These are phyloP conservation scores for Tachysurus fulvidraco DNA, from an alignment of 2,113 vertebrate genomes.

Conservation along the genomic window DNA sequence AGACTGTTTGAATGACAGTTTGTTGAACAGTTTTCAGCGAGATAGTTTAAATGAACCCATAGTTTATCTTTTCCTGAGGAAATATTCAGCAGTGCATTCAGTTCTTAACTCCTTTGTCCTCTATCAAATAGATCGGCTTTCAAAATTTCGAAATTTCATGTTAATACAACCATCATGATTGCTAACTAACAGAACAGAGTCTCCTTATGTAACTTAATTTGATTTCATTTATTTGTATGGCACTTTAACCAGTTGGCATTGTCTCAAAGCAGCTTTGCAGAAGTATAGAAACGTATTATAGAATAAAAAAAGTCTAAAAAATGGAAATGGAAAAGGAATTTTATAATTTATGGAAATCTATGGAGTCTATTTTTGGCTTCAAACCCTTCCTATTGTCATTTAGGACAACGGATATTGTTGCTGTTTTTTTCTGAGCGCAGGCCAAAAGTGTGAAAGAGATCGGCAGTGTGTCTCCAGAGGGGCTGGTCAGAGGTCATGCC, in stretches of 20 bases:
- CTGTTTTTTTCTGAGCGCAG: conserved; percentile 51
- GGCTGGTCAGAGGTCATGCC: conserved; percentile 76
- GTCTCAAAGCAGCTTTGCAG: too few relatives aligned
- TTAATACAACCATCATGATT: background rate
- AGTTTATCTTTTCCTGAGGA: background rate
- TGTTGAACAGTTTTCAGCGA: background rate
- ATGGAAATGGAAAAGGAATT: too few relatives aligned
- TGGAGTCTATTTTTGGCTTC: background rate
- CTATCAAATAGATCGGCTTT: background rate
- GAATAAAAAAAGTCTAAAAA: too few relatives aligned
- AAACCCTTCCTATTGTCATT: background rate
- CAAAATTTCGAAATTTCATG: background rate
- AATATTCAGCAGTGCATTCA: background rate
- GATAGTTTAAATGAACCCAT: background rate
- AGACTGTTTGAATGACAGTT: background rate
- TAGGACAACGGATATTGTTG: background rate
- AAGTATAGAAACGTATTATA: too few relatives aligned
- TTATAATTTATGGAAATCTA: too few relatives aligned
- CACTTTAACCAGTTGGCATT: too few relatives aligned
- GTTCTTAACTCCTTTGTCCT: background rate
- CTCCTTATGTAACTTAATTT: background rate
- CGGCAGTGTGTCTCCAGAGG: conserved; percentile 66
- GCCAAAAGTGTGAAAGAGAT: conserved; percentile 65
- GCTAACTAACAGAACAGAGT: background rate
- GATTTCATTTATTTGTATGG: too few relatives aligned